Evolutionary conservation across 2,113 vertebrate species (phyloP), one percentile per base, ranked within the genome.

Genomic region (Melanotaenia duboulayi): DNA sequence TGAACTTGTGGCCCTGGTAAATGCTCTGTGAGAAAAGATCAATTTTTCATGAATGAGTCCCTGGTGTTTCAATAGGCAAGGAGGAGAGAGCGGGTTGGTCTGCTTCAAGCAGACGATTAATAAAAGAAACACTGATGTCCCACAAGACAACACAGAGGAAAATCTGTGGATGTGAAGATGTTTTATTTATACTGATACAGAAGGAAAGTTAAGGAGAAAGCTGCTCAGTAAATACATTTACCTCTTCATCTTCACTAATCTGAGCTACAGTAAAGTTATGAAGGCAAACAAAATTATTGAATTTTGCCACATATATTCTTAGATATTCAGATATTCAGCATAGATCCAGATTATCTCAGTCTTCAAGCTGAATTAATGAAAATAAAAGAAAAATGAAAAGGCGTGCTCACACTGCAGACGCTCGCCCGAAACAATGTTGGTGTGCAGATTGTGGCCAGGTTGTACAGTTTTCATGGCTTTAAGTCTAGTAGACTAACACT

Each of bases 1-100:
- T 82, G 69, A 90, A 75, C 80, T 84, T 35, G 32, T 37, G 84
- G 82, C 44, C 48, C 35, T 35, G 56, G 59, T 79, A 88, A 90
- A 87, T 64, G 76, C 68, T 83, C 70, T 67, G 42, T 62, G 80
- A 85, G 74, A 71, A 66, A 67, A 76, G 69, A 89, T 90, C 58
- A 25, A 82, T 88, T 56, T 81, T 86, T 88, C 54, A 71, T 81
- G 81, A 76, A 85, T 22, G 80, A 65, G 28, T 76, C 78, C 46
- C 70, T 13, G 52, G 72, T 79, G 71, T 65, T 86, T 86, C 32
- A 23, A 63, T 48, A 71, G 51, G 42, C 50, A 25, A 71, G 58
- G 46, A 49, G 22, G 40, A 75, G 63, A n/a, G 13, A 25, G 40
- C 12, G 4, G 17, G 40, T 20, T 39, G 52, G 65, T 66, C 55